Base-by-base conservation (phyloP, 2,888 invertebrate species). In the Spilosoma lubricipeda region DNA sequence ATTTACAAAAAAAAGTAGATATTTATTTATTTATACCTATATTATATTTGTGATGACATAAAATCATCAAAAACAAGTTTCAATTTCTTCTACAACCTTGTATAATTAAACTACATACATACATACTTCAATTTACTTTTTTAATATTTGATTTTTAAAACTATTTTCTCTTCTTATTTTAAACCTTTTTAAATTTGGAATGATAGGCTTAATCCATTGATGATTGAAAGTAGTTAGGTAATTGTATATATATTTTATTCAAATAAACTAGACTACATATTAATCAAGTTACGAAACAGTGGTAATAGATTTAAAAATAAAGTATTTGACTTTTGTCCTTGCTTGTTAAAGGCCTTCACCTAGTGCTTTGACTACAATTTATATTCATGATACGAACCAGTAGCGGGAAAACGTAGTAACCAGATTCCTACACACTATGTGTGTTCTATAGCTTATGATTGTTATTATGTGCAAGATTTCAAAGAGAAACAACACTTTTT, bases 231-330 rank as follows among this genome's bases (percentile, higher is more conserved):
- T 18, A 63, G 59, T 63, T 30, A 63, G 27, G n/a, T n/a, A 56
- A 56, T n/a, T 7, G 36, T 7, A 59, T 15, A 48, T 30, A 59
- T 13, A 30, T 30, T 30, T 63, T 63, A 63, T 63, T 63, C 27
- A 15, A 30, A 11, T 63, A 59, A 27, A 59, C 27, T 59, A 63
- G 59, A 63, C 15, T 63, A 63, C 59, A 63, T 15, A 63, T 5
- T 15, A 63, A 63, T 63, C 59, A 27, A 63, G 27, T 63, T 63
- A 30, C 18, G 27, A 63, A 63, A 70, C 56, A 74, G 45, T 45
- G 45, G 77, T 75, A 80, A 82, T 84, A 76, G 20, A 84, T 83
- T 84, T 80, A 75, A 75, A 72, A 48, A 36, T 68, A 20, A 67
- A 59, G 30, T 70, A 42, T 59, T 18, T 36, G 39, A 42, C 30